Conservation (phyloP, 2,797 vertebrate species). For the Acanthopagrus latus region DNA sequence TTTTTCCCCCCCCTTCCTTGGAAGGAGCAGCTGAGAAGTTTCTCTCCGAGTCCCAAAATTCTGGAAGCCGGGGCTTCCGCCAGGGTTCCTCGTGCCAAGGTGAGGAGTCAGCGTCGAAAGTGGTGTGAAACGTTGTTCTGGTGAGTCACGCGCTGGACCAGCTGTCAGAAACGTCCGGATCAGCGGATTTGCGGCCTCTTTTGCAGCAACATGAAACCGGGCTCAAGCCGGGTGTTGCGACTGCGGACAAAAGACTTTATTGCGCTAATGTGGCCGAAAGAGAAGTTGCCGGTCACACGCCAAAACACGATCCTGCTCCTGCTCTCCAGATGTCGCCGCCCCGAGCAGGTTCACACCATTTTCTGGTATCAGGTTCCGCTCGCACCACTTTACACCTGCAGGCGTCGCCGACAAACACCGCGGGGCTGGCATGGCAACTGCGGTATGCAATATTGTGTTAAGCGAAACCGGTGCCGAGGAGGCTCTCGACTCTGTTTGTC, state of each 20-base stretch:
- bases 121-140: slow-evolving; percentile 17
- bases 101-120: slow-evolving; percentile 17
- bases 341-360: slow-evolving; percentile 20
- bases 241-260: slow-evolving; percentile 8
- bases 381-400: slow-evolving; percentile 72
- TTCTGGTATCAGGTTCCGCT: slow-evolving; percentile 41
- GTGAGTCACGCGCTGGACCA: slow-evolving; percentile 2
- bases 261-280: slow-evolving; percentile 15
- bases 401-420: slow-evolving; percentile 57
- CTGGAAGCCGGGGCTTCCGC: slow-evolving; percentile 17
- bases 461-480: slow-evolving; percentile 39
- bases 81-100: slow-evolving; percentile 34
- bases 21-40: slow-evolving; percentile 50
- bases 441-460: slow-evolving; percentile 63
- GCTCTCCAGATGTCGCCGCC: slow-evolving; percentile 39
- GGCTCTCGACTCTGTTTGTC: slow-evolving; percentile 38
- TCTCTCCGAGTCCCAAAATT: slow-evolving; percentile 37
- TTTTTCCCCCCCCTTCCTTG: not conserved
- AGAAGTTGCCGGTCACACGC: slow-evolving; percentile 1
- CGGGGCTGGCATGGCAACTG: slow-evolving; percentile 73
- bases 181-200: slow-evolving; percentile 3
- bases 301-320: slow-evolving; percentile 23
- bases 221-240: slow-evolving; percentile 6
- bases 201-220: slow-evolving; percentile 15
- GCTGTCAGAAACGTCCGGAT: slow-evolving; percentile 25